A percentile compares a stretch with the other conserved stretches of the same genome.
Evolutionary conservation across 2,888 invertebrate genomes (phyloP).

Genomic region (Congeria kusceri): DNA sequence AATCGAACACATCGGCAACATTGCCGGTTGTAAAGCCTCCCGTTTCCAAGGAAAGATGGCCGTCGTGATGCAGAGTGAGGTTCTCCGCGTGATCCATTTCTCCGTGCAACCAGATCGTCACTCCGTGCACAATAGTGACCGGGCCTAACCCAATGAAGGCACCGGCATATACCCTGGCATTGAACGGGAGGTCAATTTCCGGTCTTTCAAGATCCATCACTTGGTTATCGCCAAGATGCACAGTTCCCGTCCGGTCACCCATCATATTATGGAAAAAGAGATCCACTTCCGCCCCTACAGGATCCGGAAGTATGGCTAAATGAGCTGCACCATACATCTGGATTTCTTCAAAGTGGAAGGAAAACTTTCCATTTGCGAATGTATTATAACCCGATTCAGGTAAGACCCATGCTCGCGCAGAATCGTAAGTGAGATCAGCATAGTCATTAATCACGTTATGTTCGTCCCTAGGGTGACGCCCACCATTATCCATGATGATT

Average conservation of each 20-base stretch:
- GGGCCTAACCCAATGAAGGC: slow-evolving; percentile 71
- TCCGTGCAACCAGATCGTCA: slow-evolving; percentile 77
- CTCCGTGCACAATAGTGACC: slow-evolving; percentile 72
- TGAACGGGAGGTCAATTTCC: slow-evolving; percentile 76
- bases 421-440: slow-evolving; percentile 63
- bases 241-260: slow-evolving; percentile 77
- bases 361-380: slow-evolving; percentile 62
- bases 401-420: slow-evolving; percentile 74
- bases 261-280: slow-evolving; percentile 79
- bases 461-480: slow-evolving; percentile 56
- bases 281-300: slow-evolving; percentile 55
- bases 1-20: slow-evolving; percentile 53
- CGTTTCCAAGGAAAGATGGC: slow-evolving; percentile 67
- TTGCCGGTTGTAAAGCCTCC: slow-evolving; percentile 67
- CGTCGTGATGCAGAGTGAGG: slow-evolving; percentile 73
- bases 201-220: slow-evolving; percentile 68
- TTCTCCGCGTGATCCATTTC: slow-evolving; percentile 72
- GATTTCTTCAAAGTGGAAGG: slow-evolving; percentile 71
- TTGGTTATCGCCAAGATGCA: slow-evolving; percentile 74
- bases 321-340: slow-evolving; percentile 75
- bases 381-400: slow-evolving; percentile 68
- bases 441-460: slow-evolving; percentile 68
- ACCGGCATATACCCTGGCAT: slow-evolving; percentile 70
- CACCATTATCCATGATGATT: slow-evolving; percentile 72
- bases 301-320: slow-evolving; percentile 67